These are phyloP conservation scores for Sebastes miniatus DNA, from an alignment of 2,797 vertebrate genomes.

Conservation along the genomic window DNA sequence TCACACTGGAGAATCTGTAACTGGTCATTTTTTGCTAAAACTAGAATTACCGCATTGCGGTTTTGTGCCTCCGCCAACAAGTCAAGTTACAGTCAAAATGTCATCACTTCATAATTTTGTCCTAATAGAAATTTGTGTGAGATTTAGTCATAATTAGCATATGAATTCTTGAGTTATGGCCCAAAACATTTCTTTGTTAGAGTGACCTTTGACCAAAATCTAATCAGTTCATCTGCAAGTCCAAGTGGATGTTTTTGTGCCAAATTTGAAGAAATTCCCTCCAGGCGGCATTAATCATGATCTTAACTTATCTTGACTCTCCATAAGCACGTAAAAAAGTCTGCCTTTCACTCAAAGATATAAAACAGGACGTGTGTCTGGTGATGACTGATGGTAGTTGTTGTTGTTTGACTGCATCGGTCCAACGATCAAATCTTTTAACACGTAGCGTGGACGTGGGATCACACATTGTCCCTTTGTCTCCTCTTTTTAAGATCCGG, in stretches of 20 bases:
- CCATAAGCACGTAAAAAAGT: not conserved
- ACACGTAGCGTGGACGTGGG: not conserved
- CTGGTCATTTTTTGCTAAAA: not conserved
- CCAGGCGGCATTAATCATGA: not conserved
- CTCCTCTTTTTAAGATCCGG: not conserved
- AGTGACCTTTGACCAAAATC: not conserved
- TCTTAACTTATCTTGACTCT: not conserved
- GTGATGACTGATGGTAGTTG: not conserved
- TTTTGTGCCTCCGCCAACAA: not conserved
- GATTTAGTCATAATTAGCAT: not conserved
- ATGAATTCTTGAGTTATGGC: not conserved
- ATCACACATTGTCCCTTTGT: no score
- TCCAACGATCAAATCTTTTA: not conserved
- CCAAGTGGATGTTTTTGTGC: no score
- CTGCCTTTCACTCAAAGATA: not conserved
- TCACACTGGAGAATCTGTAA: not conserved
- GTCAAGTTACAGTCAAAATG: not conserved
- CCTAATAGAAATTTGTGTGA: not conserved
- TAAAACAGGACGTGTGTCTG: not conserved
- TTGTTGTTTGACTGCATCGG: not conserved
- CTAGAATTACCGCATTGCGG: not conserved
- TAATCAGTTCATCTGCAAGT: not conserved
- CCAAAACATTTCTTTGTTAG: not conserved
- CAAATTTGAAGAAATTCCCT: not conserved
- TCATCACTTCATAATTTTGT: not conserved